Conservation (phyloP, 1,140 invertebrate genomes). For the Campodea augens region DNA sequence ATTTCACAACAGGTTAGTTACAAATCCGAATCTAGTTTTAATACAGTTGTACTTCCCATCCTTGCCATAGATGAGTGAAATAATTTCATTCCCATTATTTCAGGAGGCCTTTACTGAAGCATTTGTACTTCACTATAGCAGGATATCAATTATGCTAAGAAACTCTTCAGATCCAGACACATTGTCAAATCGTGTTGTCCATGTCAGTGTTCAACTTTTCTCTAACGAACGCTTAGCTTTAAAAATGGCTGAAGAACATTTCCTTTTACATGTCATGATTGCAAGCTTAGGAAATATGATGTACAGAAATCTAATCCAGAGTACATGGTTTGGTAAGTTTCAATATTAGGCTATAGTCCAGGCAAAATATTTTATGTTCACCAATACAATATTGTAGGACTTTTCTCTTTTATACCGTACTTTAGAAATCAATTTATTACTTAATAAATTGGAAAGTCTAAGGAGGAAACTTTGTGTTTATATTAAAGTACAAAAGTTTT, state of each 20-base stretch:
- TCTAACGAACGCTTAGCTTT: constrained; percentile 79
- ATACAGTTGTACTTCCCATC: too few species aligned
- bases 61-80: too few species aligned
- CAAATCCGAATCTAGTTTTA: too few species aligned
- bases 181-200: constrained; percentile 84
- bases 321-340: constrained; percentile 57
- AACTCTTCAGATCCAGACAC: constrained; percentile 68
- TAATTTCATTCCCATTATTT: constrained; percentile 16
- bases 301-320: constrained; percentile 69
- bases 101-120: constrained; percentile 78
- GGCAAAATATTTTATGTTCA: too few species aligned
- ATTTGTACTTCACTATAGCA: constrained; percentile 87
- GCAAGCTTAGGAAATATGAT: constrained; percentile 86
- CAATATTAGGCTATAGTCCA: too few species aligned
- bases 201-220: constrained; percentile 90
- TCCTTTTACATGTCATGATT: constrained; percentile 84
- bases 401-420: too few species aligned
- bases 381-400: too few species aligned
- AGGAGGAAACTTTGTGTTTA: too few species aligned
- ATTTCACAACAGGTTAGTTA: too few species aligned
- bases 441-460: too few species aligned
- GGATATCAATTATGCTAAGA: constrained; percentile 79
- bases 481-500: too few species aligned
- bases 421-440: too few species aligned
- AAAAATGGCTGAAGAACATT: constrained; percentile 73